phyloP scores from a whole-genome alignment of 2,888 invertebrate genomes.

The Fragum fragum region DNA sequence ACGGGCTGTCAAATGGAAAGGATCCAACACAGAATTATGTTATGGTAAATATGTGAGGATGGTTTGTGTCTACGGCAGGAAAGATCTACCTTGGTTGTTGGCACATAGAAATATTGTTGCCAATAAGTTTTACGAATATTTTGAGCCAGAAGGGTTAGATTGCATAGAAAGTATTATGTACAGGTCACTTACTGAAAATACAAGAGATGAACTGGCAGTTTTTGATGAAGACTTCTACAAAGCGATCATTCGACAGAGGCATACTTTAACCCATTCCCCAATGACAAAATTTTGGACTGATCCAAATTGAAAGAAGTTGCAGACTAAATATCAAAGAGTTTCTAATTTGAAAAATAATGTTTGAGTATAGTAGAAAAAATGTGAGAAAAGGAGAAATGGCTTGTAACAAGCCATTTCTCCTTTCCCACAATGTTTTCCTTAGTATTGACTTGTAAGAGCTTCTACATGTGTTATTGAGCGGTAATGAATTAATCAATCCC shows the following conservation, averaged over 20 bases:
- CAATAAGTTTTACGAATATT: constrained; percentile 80
- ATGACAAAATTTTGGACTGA: no score
- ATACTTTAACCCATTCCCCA: no score
- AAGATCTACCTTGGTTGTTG: constrained; percentile 80
- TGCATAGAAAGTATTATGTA: constrained; percentile 71
- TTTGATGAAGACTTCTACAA: not conserved
- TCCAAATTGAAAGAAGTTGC: no score
- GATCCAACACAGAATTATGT: constrained; percentile 64
- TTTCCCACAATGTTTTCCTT: no score
- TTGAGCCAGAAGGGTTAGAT: constrained; percentile 71
- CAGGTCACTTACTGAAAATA: constrained; percentile 33
- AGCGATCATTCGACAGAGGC: not conserved
- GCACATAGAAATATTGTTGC: constrained; percentile 80
- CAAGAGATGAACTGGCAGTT: not conserved
- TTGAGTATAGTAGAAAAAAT: no score
- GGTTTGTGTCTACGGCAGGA: constrained; percentile 74
- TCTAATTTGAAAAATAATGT: no score
- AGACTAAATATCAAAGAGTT: no score
- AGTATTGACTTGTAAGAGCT: no score
- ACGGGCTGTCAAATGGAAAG: constrained; percentile 76
- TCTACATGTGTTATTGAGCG: no score
- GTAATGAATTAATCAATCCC: no score
- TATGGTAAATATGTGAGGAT: constrained; percentile 70
- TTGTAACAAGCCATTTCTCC: no score
- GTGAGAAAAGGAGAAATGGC: no score